Percentiles rank a stretch among this genome's conserved stretches.
These are phyloP conservation scores for Trissonchulus latispiculum DNA, from an alignment of 2,888 invertebrate genomes.

Conservation along the genomic window DNA sequence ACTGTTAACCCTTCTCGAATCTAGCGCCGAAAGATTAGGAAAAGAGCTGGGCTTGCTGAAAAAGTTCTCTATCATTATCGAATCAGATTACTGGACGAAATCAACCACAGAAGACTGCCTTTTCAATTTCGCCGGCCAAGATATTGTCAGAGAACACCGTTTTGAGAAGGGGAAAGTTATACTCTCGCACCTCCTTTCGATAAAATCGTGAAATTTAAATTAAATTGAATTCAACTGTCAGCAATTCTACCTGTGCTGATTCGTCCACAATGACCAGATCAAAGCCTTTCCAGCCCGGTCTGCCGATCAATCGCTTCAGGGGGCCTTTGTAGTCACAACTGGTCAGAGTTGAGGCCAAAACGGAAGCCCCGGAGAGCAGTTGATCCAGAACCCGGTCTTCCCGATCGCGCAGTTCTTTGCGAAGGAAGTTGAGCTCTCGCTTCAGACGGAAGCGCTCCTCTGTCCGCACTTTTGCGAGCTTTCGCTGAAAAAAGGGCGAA, in stretches of 20 bases:
- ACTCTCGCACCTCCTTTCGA: too few species aligned
- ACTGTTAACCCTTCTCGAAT: too few species aligned
- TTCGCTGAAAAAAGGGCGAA: slow-evolving; percentile 24
- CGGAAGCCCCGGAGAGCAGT: slow-evolving; percentile 45
- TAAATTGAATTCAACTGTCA: too few species aligned
- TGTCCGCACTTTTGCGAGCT: background rate
- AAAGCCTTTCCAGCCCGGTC: slow-evolving; percentile 41
- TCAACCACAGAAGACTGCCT: too few species aligned
- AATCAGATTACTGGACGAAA: too few species aligned
- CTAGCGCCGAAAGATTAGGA: too few species aligned
- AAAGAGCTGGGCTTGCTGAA: too few species aligned
- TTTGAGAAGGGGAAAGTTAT: too few species aligned
- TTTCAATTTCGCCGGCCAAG: too few species aligned
- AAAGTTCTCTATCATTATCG: too few species aligned
- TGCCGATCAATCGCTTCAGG: slow-evolving; percentile 39
- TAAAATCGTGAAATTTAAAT: too few species aligned
- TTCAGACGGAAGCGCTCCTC: background rate
- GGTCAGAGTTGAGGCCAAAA: slow-evolving; percentile 49
- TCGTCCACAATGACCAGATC: slow-evolving; percentile 53
- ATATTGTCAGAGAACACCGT: too few species aligned
- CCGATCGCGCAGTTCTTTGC: slow-evolving; percentile 49
- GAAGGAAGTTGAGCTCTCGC: slow-evolving; percentile 44
- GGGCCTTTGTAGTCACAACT: slow-evolving; percentile 47
- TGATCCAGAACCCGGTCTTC: slow-evolving; percentile 45
- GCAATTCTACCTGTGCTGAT: slow-evolving; percentile 51